These are phyloP conservation scores for Zosterops japonicus DNA, from an alignment of 2,113 vertebrate species.

Conservation along the genomic window DNA sequence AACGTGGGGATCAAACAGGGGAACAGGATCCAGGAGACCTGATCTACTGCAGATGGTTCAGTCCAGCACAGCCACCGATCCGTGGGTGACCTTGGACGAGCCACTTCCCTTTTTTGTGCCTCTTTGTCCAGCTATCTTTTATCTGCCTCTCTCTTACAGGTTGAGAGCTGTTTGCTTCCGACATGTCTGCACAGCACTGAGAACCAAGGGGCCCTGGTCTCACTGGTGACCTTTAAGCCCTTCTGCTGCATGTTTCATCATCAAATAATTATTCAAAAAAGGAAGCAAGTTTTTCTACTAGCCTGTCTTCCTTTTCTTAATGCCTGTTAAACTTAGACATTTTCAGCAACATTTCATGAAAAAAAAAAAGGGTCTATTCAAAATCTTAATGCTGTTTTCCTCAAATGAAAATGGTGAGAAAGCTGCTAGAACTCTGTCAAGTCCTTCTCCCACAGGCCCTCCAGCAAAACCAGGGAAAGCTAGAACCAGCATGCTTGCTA, in stretches of 20 bases:
- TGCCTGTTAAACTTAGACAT: background rate
- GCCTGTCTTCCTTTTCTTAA: conserved; percentile 35
- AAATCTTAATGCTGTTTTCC: background rate
- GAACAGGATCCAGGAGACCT: background rate
- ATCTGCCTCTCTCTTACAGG: conserved; percentile 34
- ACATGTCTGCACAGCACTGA: background rate
- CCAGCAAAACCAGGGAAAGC: conserved; percentile 30
- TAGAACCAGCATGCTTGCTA: background rate
- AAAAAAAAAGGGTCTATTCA: background rate
- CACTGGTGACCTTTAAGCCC: conserved; percentile 16
- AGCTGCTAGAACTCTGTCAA: background rate
- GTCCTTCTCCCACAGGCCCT: conserved; percentile 10
- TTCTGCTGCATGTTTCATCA: background rate
- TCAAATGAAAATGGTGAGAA: background rate
- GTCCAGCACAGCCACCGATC: background rate
- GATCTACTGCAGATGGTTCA: background rate
- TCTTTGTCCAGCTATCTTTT: conserved; percentile 38
- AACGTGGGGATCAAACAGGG: background rate
- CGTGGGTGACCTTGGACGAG: background rate
- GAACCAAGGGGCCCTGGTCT: conserved; percentile 3
- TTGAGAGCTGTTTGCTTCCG: conserved; percentile 34
- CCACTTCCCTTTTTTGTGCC: conserved; percentile 28
- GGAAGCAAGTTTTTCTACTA: background rate
- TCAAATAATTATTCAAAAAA: conserved; percentile 39
- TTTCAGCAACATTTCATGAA: background rate